Evolutionary conservation across 2,888 invertebrate species (phyloP).

Genomic region (Tetheella fluctuosa): DNA sequence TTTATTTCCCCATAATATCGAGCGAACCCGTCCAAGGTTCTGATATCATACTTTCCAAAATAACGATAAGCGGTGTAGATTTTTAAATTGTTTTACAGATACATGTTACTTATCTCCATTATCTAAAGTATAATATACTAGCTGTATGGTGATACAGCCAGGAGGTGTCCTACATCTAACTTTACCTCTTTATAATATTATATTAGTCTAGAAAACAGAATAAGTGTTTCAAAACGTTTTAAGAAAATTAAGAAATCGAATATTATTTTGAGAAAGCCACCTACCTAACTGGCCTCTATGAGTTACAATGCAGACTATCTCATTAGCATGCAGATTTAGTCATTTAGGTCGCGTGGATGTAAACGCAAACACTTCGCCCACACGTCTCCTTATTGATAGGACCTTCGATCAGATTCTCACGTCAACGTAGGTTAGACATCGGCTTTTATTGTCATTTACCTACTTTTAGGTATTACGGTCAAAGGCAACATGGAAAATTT

Average conservation of each 20-base stretch:
- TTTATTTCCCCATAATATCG: no score
- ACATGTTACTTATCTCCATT: no score
- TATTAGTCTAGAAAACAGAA: neutral
- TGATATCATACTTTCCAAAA: no score
- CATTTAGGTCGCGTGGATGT: constrained; percentile 62
- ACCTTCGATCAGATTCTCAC: constrained; percentile 39
- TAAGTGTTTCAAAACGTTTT: constrained; percentile 4
- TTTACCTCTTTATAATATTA: no score
- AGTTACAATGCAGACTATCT: constrained; percentile 16
- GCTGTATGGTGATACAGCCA: no score
- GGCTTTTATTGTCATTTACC: neutral
- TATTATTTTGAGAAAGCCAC: constrained; percentile 28
- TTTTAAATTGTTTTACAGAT: no score
- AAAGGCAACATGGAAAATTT: neutral
- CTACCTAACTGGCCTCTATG: constrained; percentile 12
- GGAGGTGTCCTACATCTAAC: no score
- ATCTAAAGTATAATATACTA: no score
- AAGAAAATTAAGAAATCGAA: constrained; percentile 13
- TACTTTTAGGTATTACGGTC: constrained; percentile 9
- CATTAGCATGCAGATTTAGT: constrained; percentile 60
- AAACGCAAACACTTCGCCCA: constrained; percentile 56
- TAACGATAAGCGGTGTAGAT: no score
- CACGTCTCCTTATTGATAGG: constrained; percentile 48
- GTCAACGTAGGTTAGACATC: neutral
- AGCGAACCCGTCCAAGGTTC: no score